Base-by-base conservation (phyloP, 2,888 invertebrate genomes). In the Metallyticus violacea region DNA sequence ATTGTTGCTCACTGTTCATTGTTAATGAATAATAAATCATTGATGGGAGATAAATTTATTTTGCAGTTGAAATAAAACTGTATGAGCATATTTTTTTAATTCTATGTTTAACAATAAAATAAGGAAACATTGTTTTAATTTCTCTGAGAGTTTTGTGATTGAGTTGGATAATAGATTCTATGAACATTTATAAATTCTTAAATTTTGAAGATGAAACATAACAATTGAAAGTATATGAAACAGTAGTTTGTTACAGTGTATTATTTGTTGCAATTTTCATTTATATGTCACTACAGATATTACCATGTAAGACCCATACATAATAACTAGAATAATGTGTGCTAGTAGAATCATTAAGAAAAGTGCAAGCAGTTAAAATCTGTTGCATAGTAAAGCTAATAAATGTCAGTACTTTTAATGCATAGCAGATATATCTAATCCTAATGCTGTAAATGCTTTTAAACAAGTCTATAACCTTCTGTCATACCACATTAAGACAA, bases 1-100 rank as follows among this genome's bases (percentile, higher is more conserved):
- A 83, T 77, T 83, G 83, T 83, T 83, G 77, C 83, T 83, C 83
- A 83, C 77, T 83, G 83, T 77, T 83, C 77, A 83, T 77, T 83
- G 83, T 83, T 83, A 29, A 83, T 29, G 83, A 83, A 83, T 83
- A 77, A 83, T 40, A 77, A 83, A 82, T 15, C 40, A 76, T 5
- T 83, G 77, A 83, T 22, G 77, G 77, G 25, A 83, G 83, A 83
- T 83, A 77, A 29, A 77, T 83, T 83, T 77, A 77, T 83, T 83
- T 83, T 77, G 25, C 26, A 26, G 81, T 28, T 81, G 62, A 81
- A 26, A 81, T 40, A 62, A 26, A 62, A 62, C 7, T 77, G 76
- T 83, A 28, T 83, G 83, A 9, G 26, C 28, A 77, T 83, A 83
- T 83, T 83, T 83, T 81, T 83, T 83, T 25, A 83, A 83, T 22